Evolutionary conservation across 2,888 invertebrate genomes (phyloP).

Genomic region (Harpagoxenus sublaevis): DNA sequence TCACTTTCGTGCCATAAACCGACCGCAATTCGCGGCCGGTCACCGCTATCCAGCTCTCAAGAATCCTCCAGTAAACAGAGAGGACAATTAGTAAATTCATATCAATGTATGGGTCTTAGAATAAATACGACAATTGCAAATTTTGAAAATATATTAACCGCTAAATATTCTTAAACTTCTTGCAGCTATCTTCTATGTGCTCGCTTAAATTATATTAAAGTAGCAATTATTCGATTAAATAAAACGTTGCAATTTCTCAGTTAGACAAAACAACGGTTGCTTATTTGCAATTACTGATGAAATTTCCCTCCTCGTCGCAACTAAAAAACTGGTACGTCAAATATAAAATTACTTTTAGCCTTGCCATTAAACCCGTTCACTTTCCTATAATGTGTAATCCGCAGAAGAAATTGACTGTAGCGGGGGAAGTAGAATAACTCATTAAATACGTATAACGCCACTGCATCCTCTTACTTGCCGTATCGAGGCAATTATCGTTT

Average conservation of each 20-base stretch:
- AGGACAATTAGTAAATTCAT: not conserved
- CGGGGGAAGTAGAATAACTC: not conserved
- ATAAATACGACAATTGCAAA: not conserved
- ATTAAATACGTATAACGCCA: slow-evolving; percentile 21
- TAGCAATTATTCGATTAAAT: not conserved
- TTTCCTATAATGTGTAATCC: not conserved
- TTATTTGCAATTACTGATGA: not conserved
- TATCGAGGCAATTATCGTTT: slow-evolving; percentile 21
- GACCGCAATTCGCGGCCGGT: slow-evolving; percentile 14
- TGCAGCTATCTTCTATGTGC: not conserved
- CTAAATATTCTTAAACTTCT: not conserved
- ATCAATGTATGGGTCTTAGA: not conserved
- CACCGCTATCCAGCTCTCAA: not conserved
- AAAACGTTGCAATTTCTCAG: not conserved
- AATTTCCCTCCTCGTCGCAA: not conserved
- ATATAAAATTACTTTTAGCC: not conserved
- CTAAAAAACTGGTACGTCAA: not conserved
- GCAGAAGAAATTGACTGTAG: slow-evolving; percentile 20
- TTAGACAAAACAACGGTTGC: not conserved
- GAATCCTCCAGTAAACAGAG: not conserved
- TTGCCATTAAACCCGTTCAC: slow-evolving; percentile 11
- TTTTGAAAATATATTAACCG: not conserved
- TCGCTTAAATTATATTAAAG: not conserved
- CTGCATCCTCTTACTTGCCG: slow-evolving; percentile 30
- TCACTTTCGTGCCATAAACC: slow-evolving; percentile 25